These are phyloP conservation scores for Tipula helvola DNA, from an alignment of 2,888 invertebrate genomes.

Conservation along the genomic window DNA sequence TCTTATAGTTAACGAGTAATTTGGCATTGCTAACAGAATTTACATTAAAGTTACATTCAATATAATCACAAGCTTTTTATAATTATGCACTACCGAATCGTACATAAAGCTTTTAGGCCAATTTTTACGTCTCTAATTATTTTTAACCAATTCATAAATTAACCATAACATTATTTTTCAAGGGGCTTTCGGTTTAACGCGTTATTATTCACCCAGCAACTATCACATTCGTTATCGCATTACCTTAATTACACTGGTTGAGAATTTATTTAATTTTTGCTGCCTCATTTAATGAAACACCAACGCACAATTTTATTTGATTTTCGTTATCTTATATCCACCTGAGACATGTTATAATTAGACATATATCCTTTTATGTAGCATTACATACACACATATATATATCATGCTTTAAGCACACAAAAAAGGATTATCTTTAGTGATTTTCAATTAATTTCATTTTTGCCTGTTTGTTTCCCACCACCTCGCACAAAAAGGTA, in stretches of 20 bases:
- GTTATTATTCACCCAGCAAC: neutral
- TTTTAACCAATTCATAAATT: too few relatives aligned
- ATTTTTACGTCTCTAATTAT: too few relatives aligned
- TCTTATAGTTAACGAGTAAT: too few relatives aligned
- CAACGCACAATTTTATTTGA: neutral
- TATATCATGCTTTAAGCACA: neutral
- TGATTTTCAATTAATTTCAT: neutral
- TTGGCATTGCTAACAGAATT: too few relatives aligned
- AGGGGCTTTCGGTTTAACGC: neutral
- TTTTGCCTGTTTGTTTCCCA: neutral
- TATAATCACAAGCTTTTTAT: too few relatives aligned
- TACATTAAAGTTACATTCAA: too few relatives aligned
- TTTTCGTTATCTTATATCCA: neutral
- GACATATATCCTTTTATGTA: neutral
- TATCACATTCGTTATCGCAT: neutral
- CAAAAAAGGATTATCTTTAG: neutral
- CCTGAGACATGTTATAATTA: conserved; percentile 4
- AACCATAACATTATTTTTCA: too few relatives aligned
- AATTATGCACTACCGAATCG: too few relatives aligned
- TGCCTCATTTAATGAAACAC: neutral
- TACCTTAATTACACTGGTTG: neutral
- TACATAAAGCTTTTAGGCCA: too few relatives aligned
- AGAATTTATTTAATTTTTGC: neutral
- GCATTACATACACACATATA: neutral
- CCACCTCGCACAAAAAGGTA: neutral